Conservation (phyloP, 2,113 vertebrate species). For the Pelusios castaneus region DNA sequence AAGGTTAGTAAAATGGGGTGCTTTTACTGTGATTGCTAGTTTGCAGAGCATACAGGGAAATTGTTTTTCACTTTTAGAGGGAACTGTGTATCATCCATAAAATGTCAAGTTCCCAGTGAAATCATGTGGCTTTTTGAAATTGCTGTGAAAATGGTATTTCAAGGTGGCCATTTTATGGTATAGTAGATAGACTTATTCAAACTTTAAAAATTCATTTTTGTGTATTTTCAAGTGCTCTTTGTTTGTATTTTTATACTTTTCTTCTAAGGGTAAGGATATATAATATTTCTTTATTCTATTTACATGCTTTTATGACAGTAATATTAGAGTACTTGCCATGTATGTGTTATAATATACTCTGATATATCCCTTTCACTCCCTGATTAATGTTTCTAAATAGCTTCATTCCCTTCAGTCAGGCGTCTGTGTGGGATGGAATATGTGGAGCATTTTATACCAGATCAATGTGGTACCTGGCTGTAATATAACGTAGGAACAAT, state of each 20-base stretch:
- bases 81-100: background rate
- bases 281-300: background rate
- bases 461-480: accelerated
- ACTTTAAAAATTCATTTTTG: background rate
- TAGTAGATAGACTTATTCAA: background rate
- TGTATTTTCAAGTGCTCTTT: background rate
- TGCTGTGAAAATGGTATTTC: background rate
- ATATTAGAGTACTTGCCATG: background rate
- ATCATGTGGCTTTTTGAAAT: slow-evolving; percentile 7
- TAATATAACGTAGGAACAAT: background rate
- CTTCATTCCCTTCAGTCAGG: background rate
- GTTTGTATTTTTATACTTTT: background rate
- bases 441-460: background rate
- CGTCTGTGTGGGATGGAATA: background rate
- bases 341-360: background rate
- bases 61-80: background rate
- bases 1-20: background rate
- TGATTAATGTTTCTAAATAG: background rate
- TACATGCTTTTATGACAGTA: background rate
- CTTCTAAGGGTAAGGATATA: background rate
- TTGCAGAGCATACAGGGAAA: background rate
- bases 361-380: background rate
- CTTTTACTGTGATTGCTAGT: background rate
- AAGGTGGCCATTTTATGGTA: background rate
- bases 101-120: background rate